A percentile compares a stretch with the other conserved stretches of the same genome.
These are phyloP conservation scores for Scaptomyza flava DNA, from an alignment of 2,888 invertebrate genomes.

Conservation along the genomic window DNA sequence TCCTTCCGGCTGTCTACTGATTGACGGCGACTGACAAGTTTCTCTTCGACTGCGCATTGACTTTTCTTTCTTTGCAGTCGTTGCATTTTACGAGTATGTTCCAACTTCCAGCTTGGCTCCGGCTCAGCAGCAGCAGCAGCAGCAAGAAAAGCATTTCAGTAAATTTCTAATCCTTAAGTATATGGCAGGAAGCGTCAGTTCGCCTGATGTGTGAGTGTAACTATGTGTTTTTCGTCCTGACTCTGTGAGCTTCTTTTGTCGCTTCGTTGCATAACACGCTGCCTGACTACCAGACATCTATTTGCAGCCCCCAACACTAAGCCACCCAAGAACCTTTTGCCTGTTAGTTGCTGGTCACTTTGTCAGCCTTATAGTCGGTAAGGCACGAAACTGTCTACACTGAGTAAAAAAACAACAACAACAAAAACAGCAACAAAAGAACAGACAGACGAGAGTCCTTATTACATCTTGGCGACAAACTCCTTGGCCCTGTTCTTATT, in stretches of 20 bases:
- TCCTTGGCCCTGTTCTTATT: slow-evolving; percentile 48
- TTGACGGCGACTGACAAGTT: slow-evolving; percentile 81
- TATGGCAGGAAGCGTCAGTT: slow-evolving; percentile 75
- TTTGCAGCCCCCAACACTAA: neutral
- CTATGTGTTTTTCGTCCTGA: slow-evolving; percentile 13
- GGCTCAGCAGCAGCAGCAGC: slow-evolving; percentile 31
- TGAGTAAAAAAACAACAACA: slow-evolving; percentile 30
- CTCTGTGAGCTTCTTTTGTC: slow-evolving; percentile 13
- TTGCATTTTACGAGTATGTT: slow-evolving; percentile 77
- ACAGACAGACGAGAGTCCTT: slow-evolving; percentile 54
- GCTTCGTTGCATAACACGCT: slow-evolving; percentile 62
- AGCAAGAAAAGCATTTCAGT: slow-evolving; percentile 73
- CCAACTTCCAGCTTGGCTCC: slow-evolving; percentile 56
- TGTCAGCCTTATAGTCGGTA: slow-evolving; percentile 52
- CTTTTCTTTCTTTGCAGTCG: slow-evolving; percentile 70
- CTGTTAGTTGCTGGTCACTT: slow-evolving; percentile 69
- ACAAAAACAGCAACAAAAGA: neutral
- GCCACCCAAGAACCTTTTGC: slow-evolving; percentile 25
- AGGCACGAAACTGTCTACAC: slow-evolving; percentile 24
- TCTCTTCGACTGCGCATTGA: slow-evolving; percentile 79
- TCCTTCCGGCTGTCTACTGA: slow-evolving; percentile 65
- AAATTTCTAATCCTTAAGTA: slow-evolving; percentile 81
- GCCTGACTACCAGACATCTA: slow-evolving; percentile 28
- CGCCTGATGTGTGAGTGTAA: slow-evolving; percentile 60
- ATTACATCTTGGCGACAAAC: slow-evolving; percentile 76